These are phyloP conservation scores for Heliangelus exortis DNA, from an alignment of 2,797 vertebrate species.

Conservation along the genomic window DNA sequence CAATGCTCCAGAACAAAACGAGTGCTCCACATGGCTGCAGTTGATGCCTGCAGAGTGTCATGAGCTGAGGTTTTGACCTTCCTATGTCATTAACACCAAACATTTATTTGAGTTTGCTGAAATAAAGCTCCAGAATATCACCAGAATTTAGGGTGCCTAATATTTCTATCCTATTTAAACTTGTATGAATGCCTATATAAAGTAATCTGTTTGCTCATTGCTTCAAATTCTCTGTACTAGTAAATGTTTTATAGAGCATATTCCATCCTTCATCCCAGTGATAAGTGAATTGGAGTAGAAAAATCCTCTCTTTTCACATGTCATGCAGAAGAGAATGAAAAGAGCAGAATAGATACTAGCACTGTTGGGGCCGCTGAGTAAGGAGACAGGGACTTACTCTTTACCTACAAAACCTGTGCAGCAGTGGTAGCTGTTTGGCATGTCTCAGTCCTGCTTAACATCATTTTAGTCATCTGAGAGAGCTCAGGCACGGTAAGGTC, in stretches of 20 bases:
- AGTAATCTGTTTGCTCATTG: background rate
- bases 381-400: background rate
- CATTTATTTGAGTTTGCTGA: background rate
- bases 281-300: background rate
- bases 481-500: background rate
- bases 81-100: background rate
- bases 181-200: background rate
- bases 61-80: background rate
- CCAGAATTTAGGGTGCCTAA: background rate
- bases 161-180: background rate
- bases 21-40: background rate
- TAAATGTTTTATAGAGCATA: background rate
- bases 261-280: background rate
- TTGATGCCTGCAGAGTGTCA: conserved; percentile 8
- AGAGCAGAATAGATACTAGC: background rate
- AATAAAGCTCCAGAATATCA: background rate
- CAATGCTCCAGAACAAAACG: background rate
- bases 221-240: background rate
- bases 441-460: background rate
- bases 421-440: background rate
- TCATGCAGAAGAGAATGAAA: background rate
- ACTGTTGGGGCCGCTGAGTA: background rate
- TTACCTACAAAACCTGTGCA: background rate
- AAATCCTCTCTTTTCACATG: background rate
- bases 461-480: background rate